Evolutionary conservation across 2,113 vertebrate species (phyloP), one percentile per base, ranked within the genome.

Genomic region (Ptychochromis oligacanthus): DNA sequence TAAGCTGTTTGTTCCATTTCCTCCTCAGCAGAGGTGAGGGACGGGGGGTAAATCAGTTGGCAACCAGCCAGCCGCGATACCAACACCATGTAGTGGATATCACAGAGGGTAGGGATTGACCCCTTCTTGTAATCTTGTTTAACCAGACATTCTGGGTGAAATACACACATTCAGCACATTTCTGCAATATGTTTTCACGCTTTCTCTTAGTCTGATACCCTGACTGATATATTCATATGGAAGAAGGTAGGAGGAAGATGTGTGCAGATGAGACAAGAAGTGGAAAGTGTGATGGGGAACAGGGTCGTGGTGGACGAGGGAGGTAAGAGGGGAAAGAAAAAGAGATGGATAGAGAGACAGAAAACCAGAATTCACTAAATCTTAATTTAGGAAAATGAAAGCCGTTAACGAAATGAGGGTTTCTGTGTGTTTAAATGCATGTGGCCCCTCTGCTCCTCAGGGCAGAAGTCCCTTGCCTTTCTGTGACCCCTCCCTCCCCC

Each of bases 321-420:
- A 58, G 74, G 57, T 6, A 12, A 17, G 34, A 46, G 7, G 76
- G 20, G 31, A 20, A 26, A 67, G 61, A 26, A 38, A 40, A 26
- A 4, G 54, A 22, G 79, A 57, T 28, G 22, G 3, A 15, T 14
- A 43, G 15, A 6, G 56, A 20, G 57, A 31, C 2, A 26, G 18
- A 83, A 36, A 79, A 49, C 28, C 24, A 40, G 26, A 20, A 28
- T 40, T 7, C 70, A 49, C 24, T 24, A 20, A 17, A 46, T 81
- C 56, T 62, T 88, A 84, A 93, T 92, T n/a, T 92, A 91, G 55
- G 64, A 7, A 88, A 91, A 88, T 90, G 70, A 91, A 90, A 83
- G 85, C 84, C 65, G 77, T 90, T 90, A 88, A 57, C 57, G 81
- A 80, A 80, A 86, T 87, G 26, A 84, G 57, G 80, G 52, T 77